Conservation (phyloP, 1,140 invertebrate genomes). For the Lepidurus packardi region DNA sequence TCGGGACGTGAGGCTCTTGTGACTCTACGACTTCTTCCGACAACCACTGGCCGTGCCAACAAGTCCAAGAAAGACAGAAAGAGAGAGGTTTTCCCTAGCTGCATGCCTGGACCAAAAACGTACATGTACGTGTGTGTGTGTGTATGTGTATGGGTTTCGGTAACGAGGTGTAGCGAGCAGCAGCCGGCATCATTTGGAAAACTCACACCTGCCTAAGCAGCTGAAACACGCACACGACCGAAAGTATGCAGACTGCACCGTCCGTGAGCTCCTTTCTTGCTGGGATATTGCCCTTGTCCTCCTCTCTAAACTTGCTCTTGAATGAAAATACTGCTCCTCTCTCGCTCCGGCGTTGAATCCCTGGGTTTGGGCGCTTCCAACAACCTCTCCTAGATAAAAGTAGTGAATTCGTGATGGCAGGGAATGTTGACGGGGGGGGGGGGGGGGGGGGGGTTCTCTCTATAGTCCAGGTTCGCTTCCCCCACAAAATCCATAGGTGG, state of each 20-base stretch:
- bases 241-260: neutral
- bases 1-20: neutral
- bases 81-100: neutral
- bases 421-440: neutral
- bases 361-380: neutral
- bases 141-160: conserved; percentile 8
- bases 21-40: neutral
- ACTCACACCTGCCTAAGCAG: conserved; percentile 17
- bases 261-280: neutral
- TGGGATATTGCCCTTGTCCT: neutral
- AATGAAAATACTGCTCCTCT: neutral
- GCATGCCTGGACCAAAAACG: neutral
- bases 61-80: neutral
- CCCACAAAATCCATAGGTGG: conserved; percentile 2
- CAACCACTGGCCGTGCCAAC: neutral
- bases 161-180: conserved; percentile 21
- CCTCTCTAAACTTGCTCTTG: conserved; percentile 1
- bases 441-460: neutral
- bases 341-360: neutral
- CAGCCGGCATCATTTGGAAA: conserved; percentile 17
- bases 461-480: neutral
- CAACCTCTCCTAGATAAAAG: neutral
- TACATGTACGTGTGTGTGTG: neutral
- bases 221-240: conserved; percentile 11
- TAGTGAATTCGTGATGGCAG: neutral